These are phyloP conservation scores for Dipodomys ordii DNA, from an alignment of 2,113 vertebrate genomes.

Conservation along the genomic window DNA sequence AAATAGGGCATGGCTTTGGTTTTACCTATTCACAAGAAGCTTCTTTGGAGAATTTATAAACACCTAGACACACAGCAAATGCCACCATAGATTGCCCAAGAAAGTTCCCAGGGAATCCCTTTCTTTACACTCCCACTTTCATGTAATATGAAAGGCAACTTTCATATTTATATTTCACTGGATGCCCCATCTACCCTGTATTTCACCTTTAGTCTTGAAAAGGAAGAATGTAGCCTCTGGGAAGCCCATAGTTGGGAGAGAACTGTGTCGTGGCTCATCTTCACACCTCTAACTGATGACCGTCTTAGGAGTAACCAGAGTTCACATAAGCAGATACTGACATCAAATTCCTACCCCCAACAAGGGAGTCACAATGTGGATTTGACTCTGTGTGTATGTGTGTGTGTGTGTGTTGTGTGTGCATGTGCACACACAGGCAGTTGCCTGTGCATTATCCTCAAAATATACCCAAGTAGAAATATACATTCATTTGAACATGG, in stretches of 20 bases:
- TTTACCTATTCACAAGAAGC: not conserved
- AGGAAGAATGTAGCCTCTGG: not conserved
- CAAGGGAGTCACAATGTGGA: not conserved
- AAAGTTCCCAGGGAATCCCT: not conserved
- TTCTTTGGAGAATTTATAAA: not conserved
- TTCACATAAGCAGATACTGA: not conserved
- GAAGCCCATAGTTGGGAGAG: not conserved
- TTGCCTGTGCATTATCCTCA: not conserved
- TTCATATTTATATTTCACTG: not conserved
- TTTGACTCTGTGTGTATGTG: not conserved
- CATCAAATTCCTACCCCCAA: not conserved
- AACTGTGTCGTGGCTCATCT: not conserved
- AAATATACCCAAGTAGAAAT: not conserved
- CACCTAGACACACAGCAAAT: not conserved
- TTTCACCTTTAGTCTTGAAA: not conserved
- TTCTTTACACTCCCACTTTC: not conserved
- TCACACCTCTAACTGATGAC: not conserved
- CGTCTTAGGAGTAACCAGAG: not conserved
- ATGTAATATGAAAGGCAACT: not conserved
- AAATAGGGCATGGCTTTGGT: not conserved
- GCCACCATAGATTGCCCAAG: not conserved
- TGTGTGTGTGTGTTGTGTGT: not conserved
- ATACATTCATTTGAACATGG: not conserved
- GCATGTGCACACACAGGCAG: not conserved
- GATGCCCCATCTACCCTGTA: not conserved